Evolutionary conservation across 2,888 invertebrate genomes (phyloP).

Genomic region (Drosophila mimetica): DNA sequence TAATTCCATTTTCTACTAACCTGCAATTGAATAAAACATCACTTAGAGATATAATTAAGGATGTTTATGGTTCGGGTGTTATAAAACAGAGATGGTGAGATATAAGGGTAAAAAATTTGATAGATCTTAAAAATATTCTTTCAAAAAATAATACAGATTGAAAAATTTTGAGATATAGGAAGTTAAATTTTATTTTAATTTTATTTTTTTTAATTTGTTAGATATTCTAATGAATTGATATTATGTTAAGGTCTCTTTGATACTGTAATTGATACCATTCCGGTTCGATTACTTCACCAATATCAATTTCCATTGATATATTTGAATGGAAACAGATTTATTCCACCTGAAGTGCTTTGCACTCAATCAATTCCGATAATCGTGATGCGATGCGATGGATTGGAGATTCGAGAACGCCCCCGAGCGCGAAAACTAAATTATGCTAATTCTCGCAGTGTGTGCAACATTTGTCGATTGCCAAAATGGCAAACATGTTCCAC

Average conservation of each 20-base stretch:
- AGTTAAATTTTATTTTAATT: no score
- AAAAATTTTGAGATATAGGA: no score
- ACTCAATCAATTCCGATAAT: constrained; percentile 26
- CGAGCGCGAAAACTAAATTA: constrained; percentile 42
- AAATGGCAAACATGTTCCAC: constrained; percentile 64
- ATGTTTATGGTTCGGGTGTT: background rate
- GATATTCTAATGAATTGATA: no score
- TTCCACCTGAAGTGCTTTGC: constrained; percentile 24
- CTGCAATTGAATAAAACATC: constrained; percentile 54
- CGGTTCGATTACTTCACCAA: constrained; percentile 7
- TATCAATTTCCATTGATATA: background rate
- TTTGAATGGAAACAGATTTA: background rate
- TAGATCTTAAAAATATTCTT: no score
- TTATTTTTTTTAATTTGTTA: no score
- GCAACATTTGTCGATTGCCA: constrained; percentile 74
- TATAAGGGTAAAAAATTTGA: no score
- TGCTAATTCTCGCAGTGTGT: constrained; percentile 62
- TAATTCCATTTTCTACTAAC: constrained; percentile 54
- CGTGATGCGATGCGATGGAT: constrained; percentile 34
- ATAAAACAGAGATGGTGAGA: no score
- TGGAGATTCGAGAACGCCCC: constrained; percentile 15
- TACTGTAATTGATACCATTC: background rate
- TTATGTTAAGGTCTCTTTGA: background rate
- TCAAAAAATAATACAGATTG: no score
- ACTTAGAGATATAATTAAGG: constrained; percentile 5